Evolutionary conservation across 2,888 invertebrate species (phyloP), one percentile per base, ranked within the genome.

Genomic region (Lordiphosa andalusiaca): DNA sequence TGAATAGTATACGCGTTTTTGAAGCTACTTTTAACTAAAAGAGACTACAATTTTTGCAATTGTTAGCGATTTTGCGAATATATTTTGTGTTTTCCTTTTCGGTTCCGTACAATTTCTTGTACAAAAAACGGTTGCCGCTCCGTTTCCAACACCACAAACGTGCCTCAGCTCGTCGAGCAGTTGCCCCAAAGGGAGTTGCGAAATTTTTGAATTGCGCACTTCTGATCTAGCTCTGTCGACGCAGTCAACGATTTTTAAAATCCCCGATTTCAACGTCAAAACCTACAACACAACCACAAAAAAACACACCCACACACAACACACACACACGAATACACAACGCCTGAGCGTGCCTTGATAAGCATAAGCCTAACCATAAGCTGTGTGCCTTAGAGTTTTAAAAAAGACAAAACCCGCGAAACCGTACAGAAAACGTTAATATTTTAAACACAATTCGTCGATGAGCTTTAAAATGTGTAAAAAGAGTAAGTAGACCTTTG

Each of bases 201-300:
- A 40, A 40, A 36, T 46, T 23, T 40, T 23, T 33, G 38, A 38
- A 33, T 16, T 19, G 36, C 23, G 35, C 54, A 39, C 47, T 33
- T 33, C 37, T 39, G 25, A 23, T 33, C 60, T 67, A 53, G 76
- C 50, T 62, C 73, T 76, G 72, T 72, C 71, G 83, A 63, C 66
- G 78, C 69, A 81, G 82, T 81, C 67, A 80, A 77, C 71, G 82
- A 84, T 82, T 83, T 83, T 74, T 73, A 82, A 83, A 82, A 84
- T 84, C 76, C 58, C 77, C 67, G n/a, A 48, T 42, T 42, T 39
- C 36, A 38, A 65, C 73, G 69, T 69, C 40, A 71, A 69, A 69
- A 61, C 71, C 70, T 58, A 54, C 7, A 42, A 57, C 12, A 57
- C 12, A 58, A 37, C 33, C 35, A 59, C 53, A 60, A 57, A 46